These are phyloP conservation scores for Frankliniella fusca DNA, from an alignment of 2,888 invertebrate genomes.

Conservation along the genomic window DNA sequence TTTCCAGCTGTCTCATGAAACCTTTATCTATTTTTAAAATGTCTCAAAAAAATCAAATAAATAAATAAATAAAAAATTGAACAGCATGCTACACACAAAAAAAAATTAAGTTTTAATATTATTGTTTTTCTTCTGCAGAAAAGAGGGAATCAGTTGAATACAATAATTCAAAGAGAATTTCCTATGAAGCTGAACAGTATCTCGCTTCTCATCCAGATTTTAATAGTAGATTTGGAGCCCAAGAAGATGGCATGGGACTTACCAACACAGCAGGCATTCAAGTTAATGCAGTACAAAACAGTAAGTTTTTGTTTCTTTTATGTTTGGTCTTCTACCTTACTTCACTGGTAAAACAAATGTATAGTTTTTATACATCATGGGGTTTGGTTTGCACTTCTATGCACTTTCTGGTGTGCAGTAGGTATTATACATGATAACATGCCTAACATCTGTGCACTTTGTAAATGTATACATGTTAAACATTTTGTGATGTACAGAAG, in stretches of 20 bases:
- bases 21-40: too few species aligned
- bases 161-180: neutral
- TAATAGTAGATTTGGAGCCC: neutral
- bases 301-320: constrained; percentile 45
- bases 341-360: too few species aligned
- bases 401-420: too few species aligned
- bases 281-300: too few species aligned
- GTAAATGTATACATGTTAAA: too few species aligned
- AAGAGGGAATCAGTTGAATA: constrained; percentile 49
- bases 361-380: too few species aligned
- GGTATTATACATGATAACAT: too few species aligned
- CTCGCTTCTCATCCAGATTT: neutral
- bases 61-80: too few species aligned
- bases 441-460: too few species aligned
- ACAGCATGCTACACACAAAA: neutral
- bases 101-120: neutral
- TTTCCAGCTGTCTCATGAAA: neutral
- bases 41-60: too few species aligned
- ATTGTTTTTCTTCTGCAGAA: constrained; percentile 34
- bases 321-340: neutral
- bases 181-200: neutral
- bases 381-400: too few species aligned
- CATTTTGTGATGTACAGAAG: too few species aligned
- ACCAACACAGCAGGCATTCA: neutral
- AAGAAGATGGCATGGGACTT: neutral